These are phyloP conservation scores for Lacerta viridis DNA, from an alignment of 2,797 vertebrate species.

Conservation along the genomic window DNA sequence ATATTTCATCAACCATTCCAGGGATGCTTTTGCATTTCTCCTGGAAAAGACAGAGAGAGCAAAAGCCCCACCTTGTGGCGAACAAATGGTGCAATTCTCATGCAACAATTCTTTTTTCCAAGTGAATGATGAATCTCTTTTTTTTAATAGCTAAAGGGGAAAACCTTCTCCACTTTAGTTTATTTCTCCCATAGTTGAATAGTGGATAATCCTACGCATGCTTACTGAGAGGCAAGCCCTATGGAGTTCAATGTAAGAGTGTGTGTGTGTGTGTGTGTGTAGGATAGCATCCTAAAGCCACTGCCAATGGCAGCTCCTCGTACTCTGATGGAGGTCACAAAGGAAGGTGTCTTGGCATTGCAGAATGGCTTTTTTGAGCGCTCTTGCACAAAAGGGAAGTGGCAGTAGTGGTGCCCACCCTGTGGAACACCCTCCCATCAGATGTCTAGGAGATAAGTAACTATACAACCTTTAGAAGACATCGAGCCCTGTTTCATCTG, in stretches of 20 bases:
- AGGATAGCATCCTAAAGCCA: not conserved
- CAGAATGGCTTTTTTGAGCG: not conserved
- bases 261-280: no score
- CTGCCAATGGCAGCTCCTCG: not conserved
- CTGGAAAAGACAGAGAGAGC: slow-evolving; percentile 68
- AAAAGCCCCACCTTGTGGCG: slow-evolving; percentile 78
- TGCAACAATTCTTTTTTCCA: not conserved
- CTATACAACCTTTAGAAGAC: no score
- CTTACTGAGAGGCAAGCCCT: no score
- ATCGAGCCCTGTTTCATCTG: no score
- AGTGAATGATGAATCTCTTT: slow-evolving; percentile 36
- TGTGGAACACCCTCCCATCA: no score
- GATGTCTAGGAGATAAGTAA: no score
- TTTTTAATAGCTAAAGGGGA: not conserved
- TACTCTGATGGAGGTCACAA: not conserved
- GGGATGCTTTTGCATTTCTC: slow-evolving; percentile 34
- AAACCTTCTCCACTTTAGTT: not conserved
- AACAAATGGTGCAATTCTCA: slow-evolving; percentile 1
- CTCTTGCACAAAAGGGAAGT: not conserved
- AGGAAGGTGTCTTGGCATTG: not conserved
- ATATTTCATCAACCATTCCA: slow-evolving; percentile 63
- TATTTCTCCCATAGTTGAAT: not conserved
- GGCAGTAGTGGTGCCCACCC: no score
- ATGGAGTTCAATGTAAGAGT: no score
- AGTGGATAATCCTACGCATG: no score